Evolutionary conservation across 1,140 invertebrate genomes (phyloP).

Genomic region (Plodia interpunctella): DNA sequence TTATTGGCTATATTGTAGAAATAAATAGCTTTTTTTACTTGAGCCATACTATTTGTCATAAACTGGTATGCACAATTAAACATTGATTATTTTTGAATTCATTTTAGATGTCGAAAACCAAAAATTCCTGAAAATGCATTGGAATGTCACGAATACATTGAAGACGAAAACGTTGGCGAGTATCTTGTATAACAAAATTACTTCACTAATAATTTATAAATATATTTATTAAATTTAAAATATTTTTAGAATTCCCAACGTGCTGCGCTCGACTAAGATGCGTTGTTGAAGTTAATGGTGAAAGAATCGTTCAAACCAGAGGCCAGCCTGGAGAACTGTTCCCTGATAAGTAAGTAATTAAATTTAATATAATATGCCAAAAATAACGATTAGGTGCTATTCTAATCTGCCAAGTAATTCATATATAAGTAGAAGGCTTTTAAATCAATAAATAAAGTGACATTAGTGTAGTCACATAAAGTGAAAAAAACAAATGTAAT

Average conservation of each 20-base stretch:
- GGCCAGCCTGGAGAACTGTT: constrained; percentile 68
- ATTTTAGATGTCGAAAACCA: constrained; percentile 61
- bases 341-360: constrained; percentile 57
- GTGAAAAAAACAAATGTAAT: not conserved
- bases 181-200: constrained; percentile 8
- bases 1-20: too few species aligned
- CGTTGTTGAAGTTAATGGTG: constrained; percentile 65
- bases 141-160: constrained; percentile 70
- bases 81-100: not conserved
- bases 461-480: too few species aligned
- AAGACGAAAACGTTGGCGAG: constrained; percentile 70
- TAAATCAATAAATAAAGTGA: too few species aligned
- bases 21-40: too few species aligned
- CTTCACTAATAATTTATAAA: too few species aligned
- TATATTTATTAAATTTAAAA: not conserved
- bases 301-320: constrained; percentile 65
- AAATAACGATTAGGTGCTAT: too few species aligned
- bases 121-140: constrained; percentile 70
- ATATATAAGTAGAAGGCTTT: too few species aligned
- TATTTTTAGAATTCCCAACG: constrained; percentile 58
- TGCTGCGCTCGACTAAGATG: constrained; percentile 64
- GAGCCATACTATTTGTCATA: too few species aligned
- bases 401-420: too few species aligned
- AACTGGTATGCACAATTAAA: too few species aligned
- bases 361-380: not conserved